Evolutionary conservation across 2,888 invertebrate genomes (phyloP).

Genomic region (Dolichopus griseipennis): DNA sequence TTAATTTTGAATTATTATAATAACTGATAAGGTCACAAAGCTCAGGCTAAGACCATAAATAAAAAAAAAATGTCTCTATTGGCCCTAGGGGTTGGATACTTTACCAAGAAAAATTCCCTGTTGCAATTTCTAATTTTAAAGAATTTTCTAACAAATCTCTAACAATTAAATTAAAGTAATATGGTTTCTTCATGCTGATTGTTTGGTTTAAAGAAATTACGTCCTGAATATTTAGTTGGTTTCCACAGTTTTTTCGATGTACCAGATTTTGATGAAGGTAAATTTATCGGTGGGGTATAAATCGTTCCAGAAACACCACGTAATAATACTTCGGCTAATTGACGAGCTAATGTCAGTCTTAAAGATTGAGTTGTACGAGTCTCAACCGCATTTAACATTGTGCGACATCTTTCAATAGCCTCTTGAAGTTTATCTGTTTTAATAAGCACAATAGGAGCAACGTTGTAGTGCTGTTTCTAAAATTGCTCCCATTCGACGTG

Average conservation of each 20-base stretch:
- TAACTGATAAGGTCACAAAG: too few relatives aligned
- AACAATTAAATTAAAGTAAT: conserved; percentile 72
- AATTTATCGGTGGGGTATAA: conserved; percentile 49
- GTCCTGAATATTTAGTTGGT: conserved; percentile 69
- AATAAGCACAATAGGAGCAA: conserved; percentile 74
- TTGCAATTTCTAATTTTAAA: too few relatives aligned
- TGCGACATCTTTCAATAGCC: conserved; percentile 68
- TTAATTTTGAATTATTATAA: too few relatives aligned
- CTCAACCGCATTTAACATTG: conserved; percentile 80
- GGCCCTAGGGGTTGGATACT: too few relatives aligned
- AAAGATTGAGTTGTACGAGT: conserved; percentile 73
- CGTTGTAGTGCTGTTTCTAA: conserved; percentile 84
- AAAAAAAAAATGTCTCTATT: too few relatives aligned
- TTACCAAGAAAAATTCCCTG: too few relatives aligned
- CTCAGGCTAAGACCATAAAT: too few relatives aligned
- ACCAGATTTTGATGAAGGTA: conserved; percentile 40
- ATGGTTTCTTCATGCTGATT: conserved; percentile 89
- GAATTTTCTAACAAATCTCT: too few relatives aligned
- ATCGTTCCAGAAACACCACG: conserved; percentile 70
- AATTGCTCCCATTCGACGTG: conserved; percentile 63
- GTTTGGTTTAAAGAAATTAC: conserved; percentile 76
- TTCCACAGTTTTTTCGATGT: conserved; percentile 68
- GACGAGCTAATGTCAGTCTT: conserved; percentile 73
- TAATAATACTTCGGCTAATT: conserved; percentile 83
- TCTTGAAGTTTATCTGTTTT: conserved; percentile 62